Percentiles rank a stretch among this genome's conserved stretches.
Conservation (phyloP, 2,113 vertebrate species). For the Pogonocichla stellata region DNA sequence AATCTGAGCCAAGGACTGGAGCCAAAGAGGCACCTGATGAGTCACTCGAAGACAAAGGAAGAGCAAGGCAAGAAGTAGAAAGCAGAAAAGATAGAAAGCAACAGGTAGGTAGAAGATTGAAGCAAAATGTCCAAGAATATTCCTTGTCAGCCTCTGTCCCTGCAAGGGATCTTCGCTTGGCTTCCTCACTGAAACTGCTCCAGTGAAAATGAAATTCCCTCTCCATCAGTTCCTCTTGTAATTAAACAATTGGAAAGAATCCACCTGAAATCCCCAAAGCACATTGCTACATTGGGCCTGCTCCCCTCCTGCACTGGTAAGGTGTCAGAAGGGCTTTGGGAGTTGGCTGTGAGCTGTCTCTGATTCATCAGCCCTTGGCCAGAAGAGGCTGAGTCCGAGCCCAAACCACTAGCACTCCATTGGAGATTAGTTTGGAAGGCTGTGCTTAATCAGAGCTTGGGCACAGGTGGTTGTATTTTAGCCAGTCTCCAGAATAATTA, state of each 20-base stretch:
- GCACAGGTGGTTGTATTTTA: neutral
- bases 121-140: neutral
- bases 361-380: neutral
- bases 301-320: neutral
- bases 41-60: neutral
- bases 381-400: neutral
- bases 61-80: neutral
- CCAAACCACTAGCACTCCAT: neutral
- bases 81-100: neutral
- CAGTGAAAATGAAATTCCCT: neutral
- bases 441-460: neutral
- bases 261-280: neutral
- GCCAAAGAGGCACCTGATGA: neutral
- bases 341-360: neutral
- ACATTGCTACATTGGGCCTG: fast-evolving
- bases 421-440: neutral
- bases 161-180: neutral
- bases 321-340: neutral
- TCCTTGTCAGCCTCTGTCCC: neutral
- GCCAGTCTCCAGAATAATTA: neutral
- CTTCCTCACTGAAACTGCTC: neutral
- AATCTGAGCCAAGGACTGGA: neutral
- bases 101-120: neutral
- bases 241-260: neutral
- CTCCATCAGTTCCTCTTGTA: neutral